These are phyloP conservation scores for Casuarius casuarius DNA, from an alignment of 2,113 vertebrate genomes.

Conservation along the genomic window DNA sequence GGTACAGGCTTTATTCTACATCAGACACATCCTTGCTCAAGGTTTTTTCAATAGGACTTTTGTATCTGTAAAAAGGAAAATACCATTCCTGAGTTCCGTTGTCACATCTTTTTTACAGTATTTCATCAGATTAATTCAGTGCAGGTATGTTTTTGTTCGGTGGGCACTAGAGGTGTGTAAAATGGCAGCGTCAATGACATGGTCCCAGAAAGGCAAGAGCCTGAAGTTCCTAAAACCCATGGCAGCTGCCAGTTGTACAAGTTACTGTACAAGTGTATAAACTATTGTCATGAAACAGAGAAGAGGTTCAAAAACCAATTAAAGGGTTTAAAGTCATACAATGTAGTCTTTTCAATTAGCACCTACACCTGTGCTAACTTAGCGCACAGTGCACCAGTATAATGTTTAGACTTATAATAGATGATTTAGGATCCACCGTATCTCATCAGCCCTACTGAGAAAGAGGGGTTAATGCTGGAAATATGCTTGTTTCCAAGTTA, in stretches of 20 bases:
- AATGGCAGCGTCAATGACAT: background rate
- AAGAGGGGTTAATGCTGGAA: background rate
- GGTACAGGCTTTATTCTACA: background rate
- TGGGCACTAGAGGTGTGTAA: background rate
- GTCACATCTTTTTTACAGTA: background rate
- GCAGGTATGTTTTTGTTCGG: background rate
- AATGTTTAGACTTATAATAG: background rate
- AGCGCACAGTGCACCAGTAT: background rate
- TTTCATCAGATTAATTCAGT: background rate
- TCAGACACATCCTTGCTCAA: background rate
- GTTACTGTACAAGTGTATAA: background rate
- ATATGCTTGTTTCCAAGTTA: background rate
- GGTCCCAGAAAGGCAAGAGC: background rate
- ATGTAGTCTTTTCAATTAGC: background rate
- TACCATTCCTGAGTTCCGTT: background rate
- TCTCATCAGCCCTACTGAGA: background rate
- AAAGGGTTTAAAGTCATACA: background rate
- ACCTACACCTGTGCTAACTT: background rate
- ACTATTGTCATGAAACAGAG: background rate
- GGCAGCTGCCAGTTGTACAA: background rate
- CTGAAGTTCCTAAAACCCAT: background rate
- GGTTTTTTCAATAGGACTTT: background rate
- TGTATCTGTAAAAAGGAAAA: background rate
- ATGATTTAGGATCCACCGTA: background rate
- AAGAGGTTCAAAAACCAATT: background rate